Conservation (phyloP, 2,113 vertebrate genomes). For the Saguinus imperator region DNA sequence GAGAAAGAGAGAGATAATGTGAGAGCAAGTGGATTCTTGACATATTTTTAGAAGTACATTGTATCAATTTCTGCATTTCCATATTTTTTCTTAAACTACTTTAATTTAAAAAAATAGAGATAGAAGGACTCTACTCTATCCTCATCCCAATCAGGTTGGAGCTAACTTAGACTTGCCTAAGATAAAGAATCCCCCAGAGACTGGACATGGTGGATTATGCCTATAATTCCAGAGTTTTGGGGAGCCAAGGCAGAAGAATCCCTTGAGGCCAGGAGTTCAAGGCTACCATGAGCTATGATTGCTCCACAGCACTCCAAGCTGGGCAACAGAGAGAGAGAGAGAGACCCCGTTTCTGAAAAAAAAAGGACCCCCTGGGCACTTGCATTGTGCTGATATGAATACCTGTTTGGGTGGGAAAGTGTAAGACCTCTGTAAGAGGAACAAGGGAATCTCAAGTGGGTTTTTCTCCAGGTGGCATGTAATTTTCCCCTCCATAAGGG, state of each 20-base stretch:
- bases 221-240: not conserved
- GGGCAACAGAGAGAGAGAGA: no score
- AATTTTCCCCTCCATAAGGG: not conserved
- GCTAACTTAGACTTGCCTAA: not conserved
- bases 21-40: not conserved
- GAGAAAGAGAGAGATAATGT: not conserved
- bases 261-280: no score
- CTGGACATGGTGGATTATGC: no score
- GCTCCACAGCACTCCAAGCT: no score
- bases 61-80: not conserved
- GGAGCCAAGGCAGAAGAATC: no score
- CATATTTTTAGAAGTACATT: not conserved
- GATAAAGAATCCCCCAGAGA: not conserved
- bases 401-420: not conserved
- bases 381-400: not conserved
- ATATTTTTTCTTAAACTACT: not conserved
- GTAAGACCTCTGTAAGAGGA: not conserved
- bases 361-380: no score
- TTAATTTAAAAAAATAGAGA: not conserved
- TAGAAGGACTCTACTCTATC: not conserved
- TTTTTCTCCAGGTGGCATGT: not conserved
- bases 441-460: fast-evolving
- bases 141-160: not conserved
- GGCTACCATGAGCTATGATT: no score
- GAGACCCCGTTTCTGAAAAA: no score